These are phyloP conservation scores for Nycteola revayana DNA, from an alignment of 2,888 invertebrate genomes.

Conservation along the genomic window DNA sequence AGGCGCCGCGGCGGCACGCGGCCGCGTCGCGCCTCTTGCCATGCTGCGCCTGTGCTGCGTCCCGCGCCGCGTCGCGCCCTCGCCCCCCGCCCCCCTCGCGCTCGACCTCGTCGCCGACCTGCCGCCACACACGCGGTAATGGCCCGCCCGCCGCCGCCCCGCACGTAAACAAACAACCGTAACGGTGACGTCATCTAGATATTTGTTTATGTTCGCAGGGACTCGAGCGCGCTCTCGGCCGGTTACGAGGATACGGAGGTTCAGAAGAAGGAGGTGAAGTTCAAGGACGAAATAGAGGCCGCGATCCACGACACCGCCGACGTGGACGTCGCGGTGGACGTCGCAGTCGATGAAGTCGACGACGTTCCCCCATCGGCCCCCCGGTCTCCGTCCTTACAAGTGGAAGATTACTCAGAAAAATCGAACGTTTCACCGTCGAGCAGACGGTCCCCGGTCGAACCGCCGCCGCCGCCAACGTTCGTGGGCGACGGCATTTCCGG, in stretches of 20 bases:
- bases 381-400: constrained; percentile 60
- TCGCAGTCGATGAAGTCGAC: constrained; percentile 6
- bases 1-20: constrained; percentile 57
- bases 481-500: constrained; percentile 9
- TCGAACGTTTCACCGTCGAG: constrained; percentile 42
- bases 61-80: constrained; percentile 37
- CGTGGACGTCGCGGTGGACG: constrained; percentile 3
- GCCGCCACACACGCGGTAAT: constrained; percentile 68
- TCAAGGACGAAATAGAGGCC: constrained; percentile 10
- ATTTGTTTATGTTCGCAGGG: constrained; percentile 55
- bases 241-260: constrained; percentile 31
- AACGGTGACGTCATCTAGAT: constrained; percentile 15
- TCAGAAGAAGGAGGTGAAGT: constrained; percentile 17
- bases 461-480: constrained; percentile 9
- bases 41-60: constrained; percentile 59
- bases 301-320: constrained; percentile 7
- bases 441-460: constrained; percentile 16
- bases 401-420: constrained; percentile 64
- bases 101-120: constrained; percentile 73
- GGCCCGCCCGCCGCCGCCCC: constrained; percentile 7
- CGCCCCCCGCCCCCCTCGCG: constrained; percentile 39
- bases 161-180: constrained; percentile 26
- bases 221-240: constrained; percentile 64
- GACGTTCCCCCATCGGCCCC: constrained; percentile 34
- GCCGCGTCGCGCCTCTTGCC: constrained; percentile 43